Base-by-base conservation (phyloP, 2,888 invertebrate genomes). In the Lacanobia oleracea region DNA sequence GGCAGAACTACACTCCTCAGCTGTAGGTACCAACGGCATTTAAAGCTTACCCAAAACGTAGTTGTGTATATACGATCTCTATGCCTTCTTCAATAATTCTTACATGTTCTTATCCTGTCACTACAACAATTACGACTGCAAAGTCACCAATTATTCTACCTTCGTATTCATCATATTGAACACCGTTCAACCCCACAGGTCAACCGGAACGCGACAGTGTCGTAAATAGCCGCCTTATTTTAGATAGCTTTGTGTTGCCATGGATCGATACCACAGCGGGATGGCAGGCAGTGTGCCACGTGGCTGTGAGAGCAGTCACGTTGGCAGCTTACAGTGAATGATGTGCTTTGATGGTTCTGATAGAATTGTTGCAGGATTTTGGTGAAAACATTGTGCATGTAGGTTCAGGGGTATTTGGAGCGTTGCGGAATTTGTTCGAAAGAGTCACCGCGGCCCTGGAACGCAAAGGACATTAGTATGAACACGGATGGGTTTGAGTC, bases 241-340 rank as follows among this genome's bases (percentile, higher is more conserved):
- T 14, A 60, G 59, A 12, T n/a, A n/a, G 40, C 56, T 21, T 33
- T 27, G 16, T 37, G 23, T 61, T n/a, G 33, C 51, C 16, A 40
- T n/a, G 45, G 82, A 71, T 77, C 79, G 54, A 78, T 82, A 66
- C n/a, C 50, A 23, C 64, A 71, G 50, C 37, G 65, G 56, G 77
- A 54, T 77, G 27, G 51, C 40, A 48, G 33, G 48, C 37, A 37
- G 51, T 23, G 18, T 8, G 54, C 16, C 64, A 59, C 72, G 71
- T 82, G 56, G 14, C 6, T 12, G 8, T 16, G 45, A 37, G 12
- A 37, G 50, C 18, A 51, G 40, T 51, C 61, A 70, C 56, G 78
- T 65, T 82, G 43, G 37, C 10, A n/a, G 23, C 16, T 0, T 16
- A 33, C 56, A 37, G 18, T 43, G 14, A 56, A 33, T 45, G 12